Base-by-base conservation (phyloP, 2,113 vertebrate species). In the Vulpes ferrilata region DNA sequence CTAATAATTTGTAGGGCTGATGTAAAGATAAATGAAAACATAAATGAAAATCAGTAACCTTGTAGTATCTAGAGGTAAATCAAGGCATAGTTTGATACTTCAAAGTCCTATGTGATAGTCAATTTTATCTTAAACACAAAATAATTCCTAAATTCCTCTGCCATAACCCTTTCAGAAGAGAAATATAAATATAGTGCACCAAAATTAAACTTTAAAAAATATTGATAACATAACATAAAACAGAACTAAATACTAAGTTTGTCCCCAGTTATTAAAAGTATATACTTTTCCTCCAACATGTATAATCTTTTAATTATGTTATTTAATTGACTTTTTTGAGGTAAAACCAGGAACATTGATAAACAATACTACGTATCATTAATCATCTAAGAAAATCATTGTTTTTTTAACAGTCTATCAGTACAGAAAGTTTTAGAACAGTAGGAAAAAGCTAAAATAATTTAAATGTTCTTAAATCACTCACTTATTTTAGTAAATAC, bases 401-500 rank as follows among this genome's bases (percentile, higher is more conserved):
- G 17, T 35, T 94, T 90, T 96, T 96, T 79, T 48, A n/a, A 86
- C 88, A 86, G 53, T 65, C 59, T 83, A 32, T 78, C 53, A 90
- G 17, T 84, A 59, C 35, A 93, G 32, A 92, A 88, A 78, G 55
- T 84, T 95, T 95, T 67, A 96, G 74, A 96, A 96, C 9, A 93
- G 64, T 81, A 83, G 76, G 93, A 35, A 80, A 96, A 79, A 78
- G 11, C 35, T 73, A 90, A 94, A 94, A 79, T 94, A 95, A 95
- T 94, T 95, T 95, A 93, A 93, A 94, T 92, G 64, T 6, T 25
- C 59, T 92, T 85, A 92, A 97, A 97, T 96, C 90, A 96, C 30
- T 67, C 62, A 30, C 69, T 89, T 89, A 12, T 90, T 79, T 86
- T 71, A n/a, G 35, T 53, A 95, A 94, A 96, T 95, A 93, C 22